Evolutionary conservation across 2,797 vertebrate species (phyloP).

Genomic region (Tinamus major): DNA sequence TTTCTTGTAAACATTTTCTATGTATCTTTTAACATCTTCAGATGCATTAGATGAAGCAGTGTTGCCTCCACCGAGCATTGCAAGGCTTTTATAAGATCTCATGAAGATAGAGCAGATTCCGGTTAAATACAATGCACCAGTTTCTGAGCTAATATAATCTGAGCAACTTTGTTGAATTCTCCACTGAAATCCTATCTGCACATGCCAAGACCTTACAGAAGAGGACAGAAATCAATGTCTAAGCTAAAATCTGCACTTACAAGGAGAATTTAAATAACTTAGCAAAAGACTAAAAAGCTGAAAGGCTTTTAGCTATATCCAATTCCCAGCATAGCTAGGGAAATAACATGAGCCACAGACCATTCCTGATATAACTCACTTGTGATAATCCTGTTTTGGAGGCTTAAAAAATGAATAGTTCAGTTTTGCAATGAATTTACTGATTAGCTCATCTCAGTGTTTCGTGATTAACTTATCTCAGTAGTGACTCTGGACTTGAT

Average conservation of each 20-base stretch:
- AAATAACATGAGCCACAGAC: not conserved
- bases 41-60: not conserved
- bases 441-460: not conserved
- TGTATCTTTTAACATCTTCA: not conserved
- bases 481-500: not conserved
- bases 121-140: not conserved
- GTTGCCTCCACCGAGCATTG: not conserved
- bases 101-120: not conserved
- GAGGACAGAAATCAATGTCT: not conserved
- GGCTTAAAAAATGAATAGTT: not conserved
- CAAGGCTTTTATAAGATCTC: not conserved
- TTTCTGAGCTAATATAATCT: not conserved
- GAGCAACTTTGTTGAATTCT: not conserved
- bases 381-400: not conserved
- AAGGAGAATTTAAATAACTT: conserved; percentile 9
- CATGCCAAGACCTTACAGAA: not conserved
- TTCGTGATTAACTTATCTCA: not conserved
- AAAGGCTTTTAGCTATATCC: not conserved
- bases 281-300: not conserved
- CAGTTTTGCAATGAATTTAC: not conserved
- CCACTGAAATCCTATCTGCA: not conserved
- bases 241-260: not conserved
- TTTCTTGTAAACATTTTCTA: not conserved
- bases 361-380: not conserved
- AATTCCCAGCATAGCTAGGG: not conserved